Evolutionary conservation across 64 coral and sea anemone genomes (phyloP), one percentile per base, ranked within the genome.

Genomic region (Stichodactyla mertensii): DNA sequence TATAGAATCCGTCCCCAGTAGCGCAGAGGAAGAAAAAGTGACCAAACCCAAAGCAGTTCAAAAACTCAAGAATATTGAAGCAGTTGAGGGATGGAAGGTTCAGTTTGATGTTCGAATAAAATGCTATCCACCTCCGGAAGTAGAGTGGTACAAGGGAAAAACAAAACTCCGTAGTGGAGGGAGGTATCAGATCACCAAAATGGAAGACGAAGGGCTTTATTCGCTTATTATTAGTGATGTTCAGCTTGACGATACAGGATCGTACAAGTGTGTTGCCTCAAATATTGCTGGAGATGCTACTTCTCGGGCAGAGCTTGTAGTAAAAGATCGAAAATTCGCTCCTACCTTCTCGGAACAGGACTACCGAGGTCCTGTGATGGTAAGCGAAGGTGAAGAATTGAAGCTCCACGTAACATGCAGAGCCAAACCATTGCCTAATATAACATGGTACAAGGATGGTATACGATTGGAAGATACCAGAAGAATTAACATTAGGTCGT

Each of bases 391-490:
- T 22, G 82, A 95, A 6, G 93, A 95, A 55, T 53, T 99, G 19
- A 92, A 87, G 1, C 67, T 99, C 55, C 70, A 90, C 16, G 90
- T 95, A 1, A 93, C 83, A 52, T 64, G 92, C 19, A 88, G 82
- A 80, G 93, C 92, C 62, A 92, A 99, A 56, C 93, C 93, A 52
- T 12, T 79, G 55, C 97, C 92, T 45, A 88, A 92, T 9, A 71
- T 99, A 23, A 86, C 87, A 70, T 99, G 97, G 97, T 99, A 88
- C 83, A 88, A 67, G 27, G 93, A 99, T 87, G 97, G 91, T 52
- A 70, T 92, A 82, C 58, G 80, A 61, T 59, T 99, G 22, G 64
- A 71, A 1, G 91, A 92, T 53, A 90, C 90, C 20, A 51, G 84
- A 55, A 88, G 84, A 64, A 27, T 92, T 19, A 88, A 92, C 31